These are phyloP conservation scores for Conistra vaccinii DNA, from an alignment of 2,888 invertebrate species.

Conservation along the genomic window DNA sequence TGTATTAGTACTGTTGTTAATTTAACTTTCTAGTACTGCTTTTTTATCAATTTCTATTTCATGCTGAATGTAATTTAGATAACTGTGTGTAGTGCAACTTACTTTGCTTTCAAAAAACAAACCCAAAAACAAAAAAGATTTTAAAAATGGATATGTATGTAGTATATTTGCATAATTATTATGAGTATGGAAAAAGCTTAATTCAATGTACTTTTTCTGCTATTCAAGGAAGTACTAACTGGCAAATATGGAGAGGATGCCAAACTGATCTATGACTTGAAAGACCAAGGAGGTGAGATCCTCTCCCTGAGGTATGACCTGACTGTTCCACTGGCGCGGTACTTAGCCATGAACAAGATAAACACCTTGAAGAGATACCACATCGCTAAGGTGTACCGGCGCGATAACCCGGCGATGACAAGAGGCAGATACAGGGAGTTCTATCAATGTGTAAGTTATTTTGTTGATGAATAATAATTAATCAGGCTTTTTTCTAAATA, in stretches of 20 bases:
- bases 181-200: background rate
- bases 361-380: constrained; percentile 98
- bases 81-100: background rate
- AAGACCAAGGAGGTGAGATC: constrained; percentile 99
- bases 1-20: background rate
- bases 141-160: background rate
- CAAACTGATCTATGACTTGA: constrained; percentile 99
- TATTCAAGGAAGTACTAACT: constrained; percentile 96
- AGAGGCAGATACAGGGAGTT: constrained; percentile 99
- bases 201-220: constrained; percentile 14
- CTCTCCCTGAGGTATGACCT: constrained; percentile 98
- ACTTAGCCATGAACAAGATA: constrained; percentile 99
- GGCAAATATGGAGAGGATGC: constrained; percentile 99
- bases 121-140: background rate
- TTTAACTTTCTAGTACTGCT: background rate
- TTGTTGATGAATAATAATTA: background rate
- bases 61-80: background rate
- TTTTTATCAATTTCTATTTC: constrained; percentile 4
- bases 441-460: constrained; percentile 98
- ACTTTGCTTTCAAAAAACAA: background rate
- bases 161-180: background rate
- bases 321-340: constrained; percentile 99
- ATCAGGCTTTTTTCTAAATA: background rate
- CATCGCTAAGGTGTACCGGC: constrained; percentile 99
- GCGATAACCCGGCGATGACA: constrained; percentile 99